A percentile compares a stretch with the other conserved stretches of the same genome.
phyloP scores from a whole-genome alignment of 2,888 invertebrate species.

The Cataglyphis cursor region DNA sequence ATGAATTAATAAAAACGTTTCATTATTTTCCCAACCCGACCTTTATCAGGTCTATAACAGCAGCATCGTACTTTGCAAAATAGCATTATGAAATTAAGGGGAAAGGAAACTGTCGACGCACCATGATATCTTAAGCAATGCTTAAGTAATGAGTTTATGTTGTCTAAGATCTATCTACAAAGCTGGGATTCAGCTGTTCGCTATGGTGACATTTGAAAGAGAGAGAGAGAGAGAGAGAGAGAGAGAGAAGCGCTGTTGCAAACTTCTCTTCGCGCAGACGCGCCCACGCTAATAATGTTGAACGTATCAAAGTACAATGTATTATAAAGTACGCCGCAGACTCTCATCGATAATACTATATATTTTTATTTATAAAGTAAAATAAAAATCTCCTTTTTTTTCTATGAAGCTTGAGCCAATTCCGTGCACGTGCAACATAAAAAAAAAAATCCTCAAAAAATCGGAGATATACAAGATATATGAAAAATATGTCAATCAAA shows the following conservation, averaged over 20 bases:
- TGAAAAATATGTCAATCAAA: background rate
- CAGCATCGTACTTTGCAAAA: constrained; percentile 1
- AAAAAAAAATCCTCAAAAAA: background rate
- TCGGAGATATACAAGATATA: background rate
- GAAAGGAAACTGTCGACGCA: background rate
- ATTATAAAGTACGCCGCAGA: constrained; percentile 20
- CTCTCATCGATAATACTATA: background rate
- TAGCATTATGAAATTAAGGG: constrained; percentile 29
- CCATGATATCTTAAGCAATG: constrained; percentile 31
- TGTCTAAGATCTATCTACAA: constrained; percentile 47
- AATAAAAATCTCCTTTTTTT: background rate
- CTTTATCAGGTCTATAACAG: background rate
- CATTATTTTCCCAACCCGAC: background rate
- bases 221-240: too few relatives aligned
- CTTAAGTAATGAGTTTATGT: constrained; percentile 53
- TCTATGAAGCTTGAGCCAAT: background rate
- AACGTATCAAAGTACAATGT: constrained; percentile 17
- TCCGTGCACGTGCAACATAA: background rate
- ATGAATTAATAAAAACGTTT: constrained; percentile 1
- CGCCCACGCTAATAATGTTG: constrained; percentile 21
- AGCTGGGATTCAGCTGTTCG: constrained; percentile 42
- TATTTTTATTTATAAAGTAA: constrained; percentile 2
- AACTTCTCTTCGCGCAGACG: constrained; percentile 11
- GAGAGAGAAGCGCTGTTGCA: background rate
- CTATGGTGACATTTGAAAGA: constrained; percentile 34